Conservation (phyloP, 2,888 invertebrate genomes). For the Asteroscopus sphinx region DNA sequence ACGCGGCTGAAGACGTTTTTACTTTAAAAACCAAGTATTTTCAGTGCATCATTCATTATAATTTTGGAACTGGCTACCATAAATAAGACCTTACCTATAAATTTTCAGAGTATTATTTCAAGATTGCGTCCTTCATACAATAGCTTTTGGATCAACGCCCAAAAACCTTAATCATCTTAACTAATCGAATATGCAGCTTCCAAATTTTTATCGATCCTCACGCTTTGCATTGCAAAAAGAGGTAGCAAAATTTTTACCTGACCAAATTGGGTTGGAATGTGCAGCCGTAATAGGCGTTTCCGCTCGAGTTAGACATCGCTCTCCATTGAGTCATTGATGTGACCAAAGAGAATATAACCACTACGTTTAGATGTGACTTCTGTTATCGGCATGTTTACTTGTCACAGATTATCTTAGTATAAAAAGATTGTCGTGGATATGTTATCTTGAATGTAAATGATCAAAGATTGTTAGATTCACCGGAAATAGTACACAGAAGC, state of each 20-base stretch:
- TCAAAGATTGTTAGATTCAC: too few relatives aligned
- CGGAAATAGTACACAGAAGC: not conserved
- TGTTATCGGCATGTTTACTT: conserved; percentile 22
- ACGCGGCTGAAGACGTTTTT: too few relatives aligned
- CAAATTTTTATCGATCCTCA: not conserved
- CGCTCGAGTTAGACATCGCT: conserved; percentile 38
- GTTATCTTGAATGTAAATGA: not conserved
- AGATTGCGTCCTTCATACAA: conserved; percentile 5
- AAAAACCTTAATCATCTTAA: not conserved
- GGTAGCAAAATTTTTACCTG: conserved; percentile 3
- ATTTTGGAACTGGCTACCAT: conserved; percentile 1
- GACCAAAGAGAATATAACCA: too few relatives aligned
- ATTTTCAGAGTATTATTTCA: conserved; percentile 15
- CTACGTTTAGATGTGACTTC: conserved; percentile 1
- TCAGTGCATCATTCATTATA: not conserved
- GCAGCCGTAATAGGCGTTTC: conserved; percentile 43
- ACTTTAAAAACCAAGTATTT: too few relatives aligned
- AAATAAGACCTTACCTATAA: conserved; percentile 9
- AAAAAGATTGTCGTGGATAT: not conserved
- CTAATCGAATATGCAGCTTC: conserved; percentile 1
- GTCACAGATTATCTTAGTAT: conserved; percentile 22
- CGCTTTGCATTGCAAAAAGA: conserved; percentile 11
- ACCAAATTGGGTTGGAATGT: conserved; percentile 46
- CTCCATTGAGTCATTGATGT: conserved; percentile 39
- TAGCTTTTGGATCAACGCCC: conserved; percentile 30